Percentiles rank a stretch among this genome's conserved stretches.
These are phyloP conservation scores for Chaetoderma sp. DNA, from an alignment of 2,888 invertebrate genomes.

Conservation along the genomic window DNA sequence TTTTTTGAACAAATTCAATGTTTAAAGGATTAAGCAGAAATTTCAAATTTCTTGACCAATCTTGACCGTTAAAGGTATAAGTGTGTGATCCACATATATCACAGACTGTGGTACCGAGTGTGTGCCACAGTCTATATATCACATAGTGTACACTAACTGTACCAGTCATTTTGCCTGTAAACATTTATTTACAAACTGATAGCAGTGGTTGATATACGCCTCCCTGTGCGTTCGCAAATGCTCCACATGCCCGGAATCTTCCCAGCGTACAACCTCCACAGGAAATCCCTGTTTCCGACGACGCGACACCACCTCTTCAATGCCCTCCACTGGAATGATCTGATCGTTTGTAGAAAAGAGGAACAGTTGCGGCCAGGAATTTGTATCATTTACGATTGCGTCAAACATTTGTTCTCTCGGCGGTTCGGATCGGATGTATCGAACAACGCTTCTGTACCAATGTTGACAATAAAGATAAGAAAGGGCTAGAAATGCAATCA, in stretches of 20 bases:
- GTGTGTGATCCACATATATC: no score
- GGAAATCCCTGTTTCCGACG: conserved; percentile 75
- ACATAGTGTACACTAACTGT: no score
- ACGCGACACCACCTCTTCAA: conserved; percentile 77
- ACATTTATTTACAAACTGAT: conserved; percentile 45
- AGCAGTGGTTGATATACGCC: conserved; percentile 58
- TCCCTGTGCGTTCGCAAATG: conserved; percentile 76
- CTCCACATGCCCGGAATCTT: conserved; percentile 81
- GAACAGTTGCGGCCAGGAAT: conserved; percentile 79
- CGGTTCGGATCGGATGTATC: conserved; percentile 38
- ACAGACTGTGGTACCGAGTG: no score
- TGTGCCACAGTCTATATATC: no score
- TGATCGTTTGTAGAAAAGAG: conserved; percentile 80
- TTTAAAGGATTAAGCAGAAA: no score
- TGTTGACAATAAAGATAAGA: conserved; percentile 23
- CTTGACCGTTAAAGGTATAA: no score
- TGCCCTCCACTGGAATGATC: conserved; percentile 77
- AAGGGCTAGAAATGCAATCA: conserved; percentile 29
- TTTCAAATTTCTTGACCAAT: no score
- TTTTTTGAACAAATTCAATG: no score
- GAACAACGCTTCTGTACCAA: conserved; percentile 24
- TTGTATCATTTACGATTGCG: conserved; percentile 72
- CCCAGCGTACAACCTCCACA: conserved; percentile 77
- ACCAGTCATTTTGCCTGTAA: no score
- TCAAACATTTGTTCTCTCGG: conserved; percentile 47